These are phyloP conservation scores for Troides helena DNA, from an alignment of 2,888 invertebrate genomes.

Conservation along the genomic window DNA sequence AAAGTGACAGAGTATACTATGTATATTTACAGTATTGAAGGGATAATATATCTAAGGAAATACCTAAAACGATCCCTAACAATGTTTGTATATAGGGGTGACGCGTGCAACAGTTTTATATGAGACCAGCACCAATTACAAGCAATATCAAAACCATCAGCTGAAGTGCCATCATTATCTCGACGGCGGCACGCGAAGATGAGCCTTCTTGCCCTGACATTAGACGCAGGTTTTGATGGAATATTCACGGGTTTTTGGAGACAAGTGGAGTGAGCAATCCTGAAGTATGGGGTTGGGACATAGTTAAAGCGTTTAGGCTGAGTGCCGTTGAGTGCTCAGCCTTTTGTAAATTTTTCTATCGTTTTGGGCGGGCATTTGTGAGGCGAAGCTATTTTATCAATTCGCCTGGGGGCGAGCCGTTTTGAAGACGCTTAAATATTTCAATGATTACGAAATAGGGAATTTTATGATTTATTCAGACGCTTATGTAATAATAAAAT, in stretches of 20 bases:
- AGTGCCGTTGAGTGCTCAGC: slow-evolving; percentile 70
- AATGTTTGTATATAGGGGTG: slow-evolving; percentile 58
- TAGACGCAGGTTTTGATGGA: slow-evolving; percentile 64
- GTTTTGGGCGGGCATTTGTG: slow-evolving; percentile 64
- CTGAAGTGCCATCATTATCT: slow-evolving; percentile 80
- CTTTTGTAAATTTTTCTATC: slow-evolving; percentile 76
- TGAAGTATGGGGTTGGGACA: slow-evolving; percentile 74
- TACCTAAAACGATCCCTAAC: slow-evolving; percentile 33
- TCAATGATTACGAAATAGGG: slow-evolving; percentile 41
- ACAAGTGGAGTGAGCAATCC: slow-evolving; percentile 79
- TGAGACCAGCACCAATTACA: slow-evolving; percentile 75
- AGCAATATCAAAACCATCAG: slow-evolving; percentile 73
- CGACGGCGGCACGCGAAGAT: slow-evolving; percentile 51
- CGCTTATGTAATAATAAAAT: not conserved
- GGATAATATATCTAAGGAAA: slow-evolving; percentile 6
- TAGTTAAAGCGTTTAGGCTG: slow-evolving; percentile 79
- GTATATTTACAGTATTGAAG: slow-evolving; percentile 2
- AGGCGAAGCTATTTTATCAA: slow-evolving; percentile 73
- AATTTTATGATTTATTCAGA: not conserved
- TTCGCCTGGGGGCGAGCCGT: slow-evolving; percentile 63
- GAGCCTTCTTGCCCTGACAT: slow-evolving; percentile 52
- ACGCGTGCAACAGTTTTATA: slow-evolving; percentile 77
- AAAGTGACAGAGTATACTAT: not conserved
- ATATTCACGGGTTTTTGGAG: slow-evolving; percentile 74
- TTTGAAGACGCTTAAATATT: slow-evolving; percentile 60